Base-by-base conservation (phyloP, 2,797 vertebrate species). In the Fringilla coelebs region DNA sequence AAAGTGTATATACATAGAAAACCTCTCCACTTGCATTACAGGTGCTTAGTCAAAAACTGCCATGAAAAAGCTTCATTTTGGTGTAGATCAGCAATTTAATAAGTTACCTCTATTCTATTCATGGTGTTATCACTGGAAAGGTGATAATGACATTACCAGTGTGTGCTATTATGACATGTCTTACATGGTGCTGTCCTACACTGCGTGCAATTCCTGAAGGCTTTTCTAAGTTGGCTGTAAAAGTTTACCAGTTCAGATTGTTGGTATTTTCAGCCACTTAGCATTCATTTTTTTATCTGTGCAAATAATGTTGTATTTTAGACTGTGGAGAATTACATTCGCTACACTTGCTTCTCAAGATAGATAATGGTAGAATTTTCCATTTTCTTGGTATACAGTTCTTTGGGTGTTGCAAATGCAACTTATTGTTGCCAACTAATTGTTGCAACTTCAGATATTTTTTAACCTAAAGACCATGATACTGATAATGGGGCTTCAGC, bases 381-480 rank as follows among this genome's bases (percentile, higher is more conserved):
- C 7, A 22, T 63, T 89, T 94, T 89, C 38, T 79, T 74, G 25
- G 75, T 78, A 8, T 55, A 29, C 10, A 22, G 29, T 83, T 74
- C 52, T 89, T 88, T 52, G 54, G 26, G 78, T 62, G 75, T 89
- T 66, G 20, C n/a, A 72, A 72, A 62, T 75, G 20, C 62, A 79
- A 62, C n/a, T 77, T 68, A 31, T 38, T 88, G 48, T 61, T 90
- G 38, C 24, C 34, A 83, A 61, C 48, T 89, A 92, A 54, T 54
- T 70, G 55, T 51, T 67, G 41, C 57, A 74, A 58, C 45, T 88
- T 94, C 36, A 74, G 61, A 46, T 65, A 2, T 19, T 88, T 93
- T 87, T 77, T 45, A 83, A 83, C 43, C 34, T 65, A 58, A 94
- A 90, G 54, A 90, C 52, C 14, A 24, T n/a, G 29, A n/a, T 72